Percentiles rank a stretch among this genome's conserved stretches.
These are phyloP conservation scores for Limanda limanda DNA, from an alignment of 2,113 vertebrate species.

Conservation along the genomic window DNA sequence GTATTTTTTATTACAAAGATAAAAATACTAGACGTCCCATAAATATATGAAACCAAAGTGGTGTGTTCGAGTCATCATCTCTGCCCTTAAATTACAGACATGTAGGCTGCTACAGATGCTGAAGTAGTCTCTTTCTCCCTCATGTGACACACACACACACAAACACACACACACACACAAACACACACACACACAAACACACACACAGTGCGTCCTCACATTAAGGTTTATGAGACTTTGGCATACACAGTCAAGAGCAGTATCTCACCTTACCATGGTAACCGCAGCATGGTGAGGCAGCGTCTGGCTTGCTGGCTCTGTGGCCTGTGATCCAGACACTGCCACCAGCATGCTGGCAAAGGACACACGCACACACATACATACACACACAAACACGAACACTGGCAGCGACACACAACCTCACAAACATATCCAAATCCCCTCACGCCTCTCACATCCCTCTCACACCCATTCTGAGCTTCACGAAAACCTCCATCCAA, in stretches of 20 bases:
- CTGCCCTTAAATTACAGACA: slow-evolving; percentile 21
- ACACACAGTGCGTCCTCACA: slow-evolving; percentile 2
- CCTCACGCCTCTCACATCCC: neutral
- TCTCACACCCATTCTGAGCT: neutral
- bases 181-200: neutral
- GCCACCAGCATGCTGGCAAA: slow-evolving; percentile 13
- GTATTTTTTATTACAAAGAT: slow-evolving; percentile 43
- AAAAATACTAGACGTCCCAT: slow-evolving; percentile 46
- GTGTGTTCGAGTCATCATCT: slow-evolving; percentile 41
- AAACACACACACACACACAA: no score
- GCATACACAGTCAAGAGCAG: slow-evolving; percentile 12
- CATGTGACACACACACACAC: neutral
- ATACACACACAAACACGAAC: neutral
- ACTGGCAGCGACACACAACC: neutral
- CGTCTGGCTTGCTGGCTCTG: slow-evolving; percentile 55
- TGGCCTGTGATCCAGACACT: slow-evolving; percentile 31
- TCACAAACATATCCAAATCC: neutral
- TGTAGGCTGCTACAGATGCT: slow-evolving; percentile 39
- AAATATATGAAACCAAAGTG: slow-evolving; percentile 42
- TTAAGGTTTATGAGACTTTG: slow-evolving; percentile 13
- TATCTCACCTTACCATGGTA: slow-evolving; percentile 54
- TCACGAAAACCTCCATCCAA: neutral
- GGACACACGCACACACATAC: neutral
- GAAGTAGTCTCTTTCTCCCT: slow-evolving; percentile 18
- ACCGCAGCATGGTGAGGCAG: slow-evolving; percentile 58